phyloP scores from a whole-genome alignment of 2,113 vertebrate species.

The Ancistrus triradiatus region DNA sequence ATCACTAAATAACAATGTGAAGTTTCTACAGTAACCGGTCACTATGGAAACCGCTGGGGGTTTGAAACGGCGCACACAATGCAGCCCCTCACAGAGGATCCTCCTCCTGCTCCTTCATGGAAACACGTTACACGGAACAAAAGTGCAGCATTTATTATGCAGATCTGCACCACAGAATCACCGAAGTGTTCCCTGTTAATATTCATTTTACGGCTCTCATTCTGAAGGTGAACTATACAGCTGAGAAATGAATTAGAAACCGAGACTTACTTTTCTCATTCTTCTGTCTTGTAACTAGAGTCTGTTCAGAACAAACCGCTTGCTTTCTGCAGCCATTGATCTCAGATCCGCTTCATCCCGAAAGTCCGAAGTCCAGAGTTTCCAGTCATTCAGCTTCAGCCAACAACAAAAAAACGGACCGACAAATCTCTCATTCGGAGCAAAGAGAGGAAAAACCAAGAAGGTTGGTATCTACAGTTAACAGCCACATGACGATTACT shows the following conservation, averaged over 20 bases:
- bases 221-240: neutral
- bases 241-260: neutral
- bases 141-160: neutral
- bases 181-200: too few species aligned
- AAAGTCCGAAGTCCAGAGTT: slow-evolving; percentile 38
- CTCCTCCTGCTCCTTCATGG: slow-evolving; percentile 1
- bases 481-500: too few species aligned
- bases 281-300: slow-evolving; percentile 21
- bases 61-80: slow-evolving; percentile 60
- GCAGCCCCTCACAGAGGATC: slow-evolving; percentile 37
- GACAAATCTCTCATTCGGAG: slow-evolving; percentile 12
- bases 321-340: slow-evolving; percentile 51
- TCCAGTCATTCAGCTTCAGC: slow-evolving; percentile 5
- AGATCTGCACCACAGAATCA: neutral
- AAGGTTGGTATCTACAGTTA: slow-evolving; percentile 20
- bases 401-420: slow-evolving; percentile 52
- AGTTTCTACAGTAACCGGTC: slow-evolving; percentile 36
- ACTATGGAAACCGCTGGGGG: slow-evolving; percentile 67
- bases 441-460: neutral
- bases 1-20: neutral
- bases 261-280: slow-evolving; percentile 41
- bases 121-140: neutral
- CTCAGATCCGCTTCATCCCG: slow-evolving; percentile 14
- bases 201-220: too few species aligned
- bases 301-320: slow-evolving; percentile 47